phyloP scores from a whole-genome alignment of 2,888 invertebrate genomes.

The Drosophila rubida region DNA sequence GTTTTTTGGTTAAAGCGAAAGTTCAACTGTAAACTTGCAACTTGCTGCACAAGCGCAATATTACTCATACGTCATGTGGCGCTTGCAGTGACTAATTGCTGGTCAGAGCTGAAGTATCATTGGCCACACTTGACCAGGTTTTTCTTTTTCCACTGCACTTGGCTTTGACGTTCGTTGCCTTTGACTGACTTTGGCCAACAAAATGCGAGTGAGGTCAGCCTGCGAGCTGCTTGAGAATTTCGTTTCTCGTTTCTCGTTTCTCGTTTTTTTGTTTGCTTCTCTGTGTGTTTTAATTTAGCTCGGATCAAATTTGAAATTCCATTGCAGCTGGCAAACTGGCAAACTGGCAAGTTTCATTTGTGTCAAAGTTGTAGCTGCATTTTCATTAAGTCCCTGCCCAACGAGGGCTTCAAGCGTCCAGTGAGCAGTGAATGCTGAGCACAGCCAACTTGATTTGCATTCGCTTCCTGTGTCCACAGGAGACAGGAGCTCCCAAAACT shows the following conservation, averaged over 20 bases:
- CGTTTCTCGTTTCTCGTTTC: not conserved
- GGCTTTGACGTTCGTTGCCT: no score
- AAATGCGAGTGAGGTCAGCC: not conserved
- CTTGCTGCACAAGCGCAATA: not conserved
- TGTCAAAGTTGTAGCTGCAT: constrained; percentile 49
- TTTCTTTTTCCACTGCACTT: not conserved
- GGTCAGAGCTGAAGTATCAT: constrained; percentile 11
- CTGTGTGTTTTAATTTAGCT: constrained; percentile 5
- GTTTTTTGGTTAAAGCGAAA: not conserved
- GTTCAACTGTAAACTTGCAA: no score
- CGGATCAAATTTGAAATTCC: constrained; percentile 29
- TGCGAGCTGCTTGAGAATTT: not conserved
- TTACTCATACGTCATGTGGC: constrained; percentile 22
- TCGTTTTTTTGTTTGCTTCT: not conserved
- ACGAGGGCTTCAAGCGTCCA: constrained; percentile 4
- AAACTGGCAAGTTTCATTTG: constrained; percentile 44
- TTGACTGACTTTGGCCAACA: constrained; percentile 10
- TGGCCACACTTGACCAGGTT: constrained; percentile 21
- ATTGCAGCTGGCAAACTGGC: constrained; percentile 33
- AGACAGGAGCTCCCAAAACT: not conserved
- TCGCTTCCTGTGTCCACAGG: constrained; percentile 9
- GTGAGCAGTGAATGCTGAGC: not conserved
- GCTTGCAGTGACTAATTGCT: constrained; percentile 25
- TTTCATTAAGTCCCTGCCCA: constrained; percentile 57
- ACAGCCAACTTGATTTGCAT: constrained; percentile 43